phyloP scores from a whole-genome alignment of 2,888 invertebrate genomes.

The Synanthedon andrenaeformis region DNA sequence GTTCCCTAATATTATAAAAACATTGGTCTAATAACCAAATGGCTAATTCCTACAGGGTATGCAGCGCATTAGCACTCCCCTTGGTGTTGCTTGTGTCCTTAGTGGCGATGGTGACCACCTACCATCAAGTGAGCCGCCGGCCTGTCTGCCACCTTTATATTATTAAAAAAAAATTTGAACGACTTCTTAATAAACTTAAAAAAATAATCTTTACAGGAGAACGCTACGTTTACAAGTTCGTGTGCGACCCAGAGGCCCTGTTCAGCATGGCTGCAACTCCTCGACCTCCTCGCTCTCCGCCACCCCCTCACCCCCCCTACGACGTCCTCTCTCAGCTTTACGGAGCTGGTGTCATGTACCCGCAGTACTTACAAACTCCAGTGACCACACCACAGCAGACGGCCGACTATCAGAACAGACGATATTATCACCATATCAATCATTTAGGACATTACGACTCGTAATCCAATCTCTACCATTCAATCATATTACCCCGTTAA shows the following conservation, averaged over 20 bases:
- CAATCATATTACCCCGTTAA: too few relatives aligned
- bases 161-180: too few relatives aligned
- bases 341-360: slow-evolving; percentile 28
- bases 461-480: neutral
- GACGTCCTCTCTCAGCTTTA: slow-evolving; percentile 44
- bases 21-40: too few relatives aligned
- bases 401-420: slow-evolving; percentile 22
- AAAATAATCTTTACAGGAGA: slow-evolving; percentile 86
- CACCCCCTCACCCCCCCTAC: slow-evolving; percentile 21
- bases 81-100: too few relatives aligned
- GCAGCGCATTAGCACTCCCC: too few relatives aligned
- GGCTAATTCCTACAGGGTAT: too few relatives aligned
- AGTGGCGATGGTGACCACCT: too few relatives aligned
- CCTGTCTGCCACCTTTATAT: too few relatives aligned
- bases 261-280: slow-evolving; percentile 81
- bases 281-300: slow-evolving; percentile 5
- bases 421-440: slow-evolving; percentile 20
- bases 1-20: too few relatives aligned
- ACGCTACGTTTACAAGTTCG: slow-evolving; percentile 96
- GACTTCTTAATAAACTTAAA: too few relatives aligned
- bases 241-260: slow-evolving; percentile 92
- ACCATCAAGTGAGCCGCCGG: too few relatives aligned
- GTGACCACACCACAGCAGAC: slow-evolving; percentile 4
- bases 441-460: slow-evolving; percentile 12
- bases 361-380: slow-evolving; percentile 25